phyloP scores from a whole-genome alignment of 2,113 vertebrate genomes.

The Thinocorus orbignyianus region DNA sequence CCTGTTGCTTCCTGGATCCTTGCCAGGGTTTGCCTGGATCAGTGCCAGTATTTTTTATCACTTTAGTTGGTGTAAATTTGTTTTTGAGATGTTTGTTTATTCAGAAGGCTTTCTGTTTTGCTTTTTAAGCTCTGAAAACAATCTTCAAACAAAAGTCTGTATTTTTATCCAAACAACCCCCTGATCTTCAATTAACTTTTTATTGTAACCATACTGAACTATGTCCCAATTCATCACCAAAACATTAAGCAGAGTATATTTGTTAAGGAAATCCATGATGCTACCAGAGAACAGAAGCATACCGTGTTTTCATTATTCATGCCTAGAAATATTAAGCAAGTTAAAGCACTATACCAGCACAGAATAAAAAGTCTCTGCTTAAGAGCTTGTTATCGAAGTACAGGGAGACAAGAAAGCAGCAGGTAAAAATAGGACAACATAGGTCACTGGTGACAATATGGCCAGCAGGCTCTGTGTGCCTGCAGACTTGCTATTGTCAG shows the following conservation, averaged over 20 bases:
- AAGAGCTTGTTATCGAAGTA: background rate
- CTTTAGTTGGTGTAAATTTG: background rate
- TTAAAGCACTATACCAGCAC: background rate
- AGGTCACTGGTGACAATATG: background rate
- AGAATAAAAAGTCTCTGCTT: background rate
- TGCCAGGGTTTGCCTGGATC: background rate
- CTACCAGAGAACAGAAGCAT: background rate
- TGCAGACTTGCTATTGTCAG: background rate
- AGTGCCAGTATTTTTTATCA: background rate
- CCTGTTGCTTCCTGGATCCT: background rate
- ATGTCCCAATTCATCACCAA: background rate
- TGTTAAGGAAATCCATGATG: background rate
- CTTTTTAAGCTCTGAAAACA: background rate
- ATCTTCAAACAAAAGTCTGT: background rate
- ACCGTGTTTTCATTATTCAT: background rate
- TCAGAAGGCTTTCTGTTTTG: background rate
- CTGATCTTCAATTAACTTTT: background rate
- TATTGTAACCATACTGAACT: background rate
- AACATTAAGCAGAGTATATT: background rate
- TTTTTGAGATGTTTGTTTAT: background rate
- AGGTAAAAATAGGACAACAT: background rate
- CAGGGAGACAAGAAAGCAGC: background rate
- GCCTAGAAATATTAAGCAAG: background rate
- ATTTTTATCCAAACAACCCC: background rate
- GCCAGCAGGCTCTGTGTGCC: background rate